Conservation (phyloP, 2,113 vertebrate genomes). For the Australoheros scitulus region DNA sequence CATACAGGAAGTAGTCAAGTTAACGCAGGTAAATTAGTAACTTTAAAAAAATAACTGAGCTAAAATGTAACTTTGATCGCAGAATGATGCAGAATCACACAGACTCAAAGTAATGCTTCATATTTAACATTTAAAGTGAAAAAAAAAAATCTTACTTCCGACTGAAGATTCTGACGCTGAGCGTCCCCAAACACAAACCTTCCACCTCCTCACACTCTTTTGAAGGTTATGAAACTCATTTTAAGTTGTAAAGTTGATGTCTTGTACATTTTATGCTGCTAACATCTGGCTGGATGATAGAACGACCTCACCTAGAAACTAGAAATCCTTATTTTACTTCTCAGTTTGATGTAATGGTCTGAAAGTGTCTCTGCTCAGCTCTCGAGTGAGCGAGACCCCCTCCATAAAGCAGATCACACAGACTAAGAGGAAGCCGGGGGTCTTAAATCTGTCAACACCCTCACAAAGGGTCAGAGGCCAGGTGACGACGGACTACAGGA, state of each 20-base stretch:
- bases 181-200: neutral
- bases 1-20: neutral
- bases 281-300: neutral
- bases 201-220: neutral
- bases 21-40: neutral
- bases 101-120: neutral
- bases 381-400: neutral
- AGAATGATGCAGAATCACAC: neutral
- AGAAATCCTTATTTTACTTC: neutral
- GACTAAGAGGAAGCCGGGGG: slow-evolving; percentile 29
- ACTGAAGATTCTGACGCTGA: neutral
- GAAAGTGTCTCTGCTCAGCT: neutral
- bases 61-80: neutral
- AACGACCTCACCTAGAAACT: neutral
- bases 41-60: rapidly evolving
- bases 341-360: neutral
- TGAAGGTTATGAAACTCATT: neutral
- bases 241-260: neutral
- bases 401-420: slow-evolving; percentile 1
- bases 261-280: neutral
- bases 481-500: slow-evolving; percentile 50
- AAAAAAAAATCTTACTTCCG: neutral
- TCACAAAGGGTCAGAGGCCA: slow-evolving; percentile 52
- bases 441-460: slow-evolving; percentile 63
- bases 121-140: neutral